Conservation (phyloP, 2,888 invertebrate genomes). For the Cremastobaeus sp. region DNA sequence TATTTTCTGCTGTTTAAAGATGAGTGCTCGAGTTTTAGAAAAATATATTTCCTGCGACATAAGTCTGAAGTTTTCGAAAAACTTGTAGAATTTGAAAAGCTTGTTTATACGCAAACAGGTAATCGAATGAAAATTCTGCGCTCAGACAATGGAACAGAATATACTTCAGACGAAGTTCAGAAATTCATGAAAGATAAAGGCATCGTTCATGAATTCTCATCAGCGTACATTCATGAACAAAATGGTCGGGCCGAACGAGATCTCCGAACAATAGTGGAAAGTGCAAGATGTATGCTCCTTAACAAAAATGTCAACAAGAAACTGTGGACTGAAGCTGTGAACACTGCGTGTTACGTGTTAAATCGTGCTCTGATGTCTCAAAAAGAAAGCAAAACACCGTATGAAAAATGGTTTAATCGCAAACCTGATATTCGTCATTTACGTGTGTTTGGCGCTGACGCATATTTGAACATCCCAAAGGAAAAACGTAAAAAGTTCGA, state of each 20-base stretch:
- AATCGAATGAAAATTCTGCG: conserved; percentile 23
- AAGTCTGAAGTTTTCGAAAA: conserved; percentile 5
- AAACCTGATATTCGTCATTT: conserved; percentile 60
- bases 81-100: conserved; percentile 4
- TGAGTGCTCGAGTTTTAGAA: not conserved
- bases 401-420: conserved; percentile 25
- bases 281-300: conserved; percentile 26
- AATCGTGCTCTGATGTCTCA: conserved; percentile 61
- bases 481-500: conserved; percentile 49
- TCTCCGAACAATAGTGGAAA: conserved; percentile 11
- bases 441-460: conserved; percentile 62
- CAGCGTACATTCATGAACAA: conserved; percentile 28
- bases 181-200: conserved; percentile 4
- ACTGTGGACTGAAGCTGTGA: conserved; percentile 66
- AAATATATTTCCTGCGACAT: conserved; percentile 18
- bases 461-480: conserved; percentile 30
- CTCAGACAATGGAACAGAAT: conserved; percentile 13
- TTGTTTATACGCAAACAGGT: conserved; percentile 18
- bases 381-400: conserved; percentile 9
- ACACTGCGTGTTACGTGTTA: conserved; percentile 56
- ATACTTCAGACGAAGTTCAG: not conserved
- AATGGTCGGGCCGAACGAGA: conserved; percentile 31
- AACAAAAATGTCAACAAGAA: not conserved
- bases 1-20: too few species aligned
- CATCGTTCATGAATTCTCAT: conserved; percentile 33